These are phyloP conservation scores for Ennomos erosarius DNA, from an alignment of 2,888 invertebrate species.

Conservation along the genomic window DNA sequence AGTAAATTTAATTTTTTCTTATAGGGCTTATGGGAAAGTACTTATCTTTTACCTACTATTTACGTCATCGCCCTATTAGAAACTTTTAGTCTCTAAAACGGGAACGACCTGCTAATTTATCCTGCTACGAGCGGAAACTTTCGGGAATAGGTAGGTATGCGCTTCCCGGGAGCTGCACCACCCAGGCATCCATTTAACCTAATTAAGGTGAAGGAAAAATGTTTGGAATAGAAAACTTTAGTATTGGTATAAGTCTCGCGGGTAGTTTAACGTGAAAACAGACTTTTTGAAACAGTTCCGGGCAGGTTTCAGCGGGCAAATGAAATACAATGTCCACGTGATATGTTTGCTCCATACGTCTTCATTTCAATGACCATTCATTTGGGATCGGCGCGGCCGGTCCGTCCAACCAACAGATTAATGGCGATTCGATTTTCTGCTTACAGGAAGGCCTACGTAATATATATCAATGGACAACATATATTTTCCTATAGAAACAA, in stretches of 20 bases:
- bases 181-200: conserved; percentile 60
- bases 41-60: neutral
- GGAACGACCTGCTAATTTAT: conserved; percentile 35
- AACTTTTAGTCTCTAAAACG: conserved; percentile 30
- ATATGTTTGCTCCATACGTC: conserved; percentile 73
- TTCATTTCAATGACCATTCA: conserved; percentile 77
- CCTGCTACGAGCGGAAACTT: conserved; percentile 35
- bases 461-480: conserved; percentile 41
- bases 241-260: conserved; percentile 56
- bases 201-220: conserved; percentile 62
- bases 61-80: conserved; percentile 23
- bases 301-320: conserved; percentile 57
- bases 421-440: conserved; percentile 67
- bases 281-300: conserved; percentile 52
- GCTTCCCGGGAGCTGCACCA: conserved; percentile 41
- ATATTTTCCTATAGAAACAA: conserved; percentile 29
- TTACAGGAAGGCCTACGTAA: conserved; percentile 52
- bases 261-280: conserved; percentile 59
- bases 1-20: too few relatives aligned
- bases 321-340: conserved; percentile 69
- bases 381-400: conserved; percentile 65
- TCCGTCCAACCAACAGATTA: conserved; percentile 60
- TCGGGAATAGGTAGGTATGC: conserved; percentile 27
- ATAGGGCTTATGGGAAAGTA: too few relatives aligned
- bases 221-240: conserved; percentile 52